These are phyloP conservation scores for Drosophila anomalata DNA, from an alignment of 2,888 invertebrate genomes.

Conservation along the genomic window DNA sequence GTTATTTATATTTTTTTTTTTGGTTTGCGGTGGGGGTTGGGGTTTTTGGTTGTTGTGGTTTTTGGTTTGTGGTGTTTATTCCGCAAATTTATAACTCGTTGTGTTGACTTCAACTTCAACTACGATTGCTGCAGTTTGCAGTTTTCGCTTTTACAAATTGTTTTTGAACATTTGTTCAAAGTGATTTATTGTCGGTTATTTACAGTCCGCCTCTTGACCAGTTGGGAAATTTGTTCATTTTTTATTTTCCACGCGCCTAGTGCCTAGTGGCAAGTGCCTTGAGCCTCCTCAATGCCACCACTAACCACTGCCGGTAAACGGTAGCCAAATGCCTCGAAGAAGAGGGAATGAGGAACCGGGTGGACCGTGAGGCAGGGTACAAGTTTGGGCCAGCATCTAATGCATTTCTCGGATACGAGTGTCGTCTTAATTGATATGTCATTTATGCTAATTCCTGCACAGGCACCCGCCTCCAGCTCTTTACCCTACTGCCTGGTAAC, in stretches of 20 bases:
- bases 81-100: conserved; percentile 72
- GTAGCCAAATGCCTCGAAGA: conserved; percentile 24
- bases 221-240: conserved; percentile 69
- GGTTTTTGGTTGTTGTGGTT: conserved; percentile 15
- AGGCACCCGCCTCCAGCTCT: conserved; percentile 5
- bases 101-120: conserved; percentile 42
- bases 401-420: conserved; percentile 74
- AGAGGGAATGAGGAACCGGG: conserved; percentile 19
- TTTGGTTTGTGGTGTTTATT: conserved; percentile 28
- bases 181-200: conserved; percentile 75
- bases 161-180: conserved; percentile 62
- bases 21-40: conserved; percentile 4
- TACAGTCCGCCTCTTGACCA: conserved; percentile 60
- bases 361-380: not conserved
- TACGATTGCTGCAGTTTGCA: conserved; percentile 45
- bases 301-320: conserved; percentile 43
- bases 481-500: not conserved
- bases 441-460: conserved; percentile 71
- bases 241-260: conserved; percentile 53
- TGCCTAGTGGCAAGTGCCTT: not conserved
- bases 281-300: conserved; percentile 24
- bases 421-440: conserved; percentile 75
- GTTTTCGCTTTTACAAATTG: conserved; percentile 58
- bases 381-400: conserved; percentile 52
- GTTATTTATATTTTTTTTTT: conserved; percentile 41